phyloP scores from a whole-genome alignment of 2,797 vertebrate genomes.

The Schizopygopsis malacanthus region DNA sequence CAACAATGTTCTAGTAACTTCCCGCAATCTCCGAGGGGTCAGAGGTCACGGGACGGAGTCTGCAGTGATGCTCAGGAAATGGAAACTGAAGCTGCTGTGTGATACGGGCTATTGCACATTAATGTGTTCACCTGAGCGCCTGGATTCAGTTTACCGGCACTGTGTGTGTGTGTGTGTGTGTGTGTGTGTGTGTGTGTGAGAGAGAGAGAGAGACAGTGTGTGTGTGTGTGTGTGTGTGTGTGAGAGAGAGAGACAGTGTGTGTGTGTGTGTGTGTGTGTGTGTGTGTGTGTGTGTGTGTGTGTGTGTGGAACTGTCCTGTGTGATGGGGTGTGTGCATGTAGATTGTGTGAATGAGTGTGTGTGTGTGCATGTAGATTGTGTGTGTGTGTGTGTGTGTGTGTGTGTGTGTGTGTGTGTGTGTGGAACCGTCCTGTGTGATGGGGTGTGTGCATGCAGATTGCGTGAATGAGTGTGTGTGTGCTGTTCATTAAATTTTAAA shows the following conservation, averaged over 20 bases:
- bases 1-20: slow-evolving; percentile 17
- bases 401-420: too few species aligned
- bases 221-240: background rate
- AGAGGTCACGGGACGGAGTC: slow-evolving; percentile 44
- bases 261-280: slow-evolving; percentile 39
- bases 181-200: slow-evolving; percentile 29
- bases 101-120: slow-evolving; percentile 67
- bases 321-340: background rate
- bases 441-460: too few species aligned
- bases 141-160: slow-evolving; percentile 64
- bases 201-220: too few species aligned
- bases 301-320: slow-evolving; percentile 24
- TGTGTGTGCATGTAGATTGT: too few species aligned
- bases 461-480: too few species aligned
- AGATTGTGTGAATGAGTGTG: too few species aligned
- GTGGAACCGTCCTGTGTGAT: too few species aligned
- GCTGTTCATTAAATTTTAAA: too few species aligned
- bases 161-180: slow-evolving; percentile 21
- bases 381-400: too few species aligned
- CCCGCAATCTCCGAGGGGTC: slow-evolving; percentile 40
- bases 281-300: slow-evolving; percentile 35
- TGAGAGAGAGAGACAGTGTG: too few species aligned
- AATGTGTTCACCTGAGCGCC: slow-evolving; percentile 62
- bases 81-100: slow-evolving; percentile 47
- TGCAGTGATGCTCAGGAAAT: slow-evolving; percentile 56